phyloP scores from a whole-genome alignment of 2,113 vertebrate species.

The Okapia johnstoni region DNA sequence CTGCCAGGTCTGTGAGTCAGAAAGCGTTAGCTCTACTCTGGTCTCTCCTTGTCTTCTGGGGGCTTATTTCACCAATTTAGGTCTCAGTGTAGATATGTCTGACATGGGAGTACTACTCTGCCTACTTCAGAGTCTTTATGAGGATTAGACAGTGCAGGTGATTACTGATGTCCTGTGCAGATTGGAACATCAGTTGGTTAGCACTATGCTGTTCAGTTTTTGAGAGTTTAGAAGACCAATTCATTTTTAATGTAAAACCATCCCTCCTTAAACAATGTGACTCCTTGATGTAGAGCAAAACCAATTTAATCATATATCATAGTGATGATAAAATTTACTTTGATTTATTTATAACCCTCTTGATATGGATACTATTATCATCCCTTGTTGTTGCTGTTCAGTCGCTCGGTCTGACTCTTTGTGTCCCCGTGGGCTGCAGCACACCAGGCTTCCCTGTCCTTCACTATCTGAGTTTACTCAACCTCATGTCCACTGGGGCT shows the following conservation, averaged over 20 bases:
- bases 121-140: background rate
- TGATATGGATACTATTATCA: background rate
- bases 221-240: background rate
- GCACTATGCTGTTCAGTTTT: background rate
- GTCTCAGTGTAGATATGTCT: background rate
- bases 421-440: background rate
- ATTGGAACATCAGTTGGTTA: background rate
- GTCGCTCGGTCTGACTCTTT: background rate
- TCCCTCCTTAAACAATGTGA: background rate
- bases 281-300: background rate
- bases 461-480: background rate
- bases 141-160: background rate
- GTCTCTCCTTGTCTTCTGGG: background rate
- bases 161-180: background rate
- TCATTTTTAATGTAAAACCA: background rate
- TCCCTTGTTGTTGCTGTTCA: background rate
- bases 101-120: background rate
- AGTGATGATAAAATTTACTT: background rate
- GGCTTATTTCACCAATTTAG: background rate
- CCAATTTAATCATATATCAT: background rate
- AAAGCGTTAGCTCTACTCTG: too few species aligned
- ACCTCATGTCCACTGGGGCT: background rate
- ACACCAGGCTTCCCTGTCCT: background rate
- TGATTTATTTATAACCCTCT: background rate
- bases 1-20: background rate